These are phyloP conservation scores for Channa striata DNA, from an alignment of 2,797 vertebrate genomes.

Conservation along the genomic window DNA sequence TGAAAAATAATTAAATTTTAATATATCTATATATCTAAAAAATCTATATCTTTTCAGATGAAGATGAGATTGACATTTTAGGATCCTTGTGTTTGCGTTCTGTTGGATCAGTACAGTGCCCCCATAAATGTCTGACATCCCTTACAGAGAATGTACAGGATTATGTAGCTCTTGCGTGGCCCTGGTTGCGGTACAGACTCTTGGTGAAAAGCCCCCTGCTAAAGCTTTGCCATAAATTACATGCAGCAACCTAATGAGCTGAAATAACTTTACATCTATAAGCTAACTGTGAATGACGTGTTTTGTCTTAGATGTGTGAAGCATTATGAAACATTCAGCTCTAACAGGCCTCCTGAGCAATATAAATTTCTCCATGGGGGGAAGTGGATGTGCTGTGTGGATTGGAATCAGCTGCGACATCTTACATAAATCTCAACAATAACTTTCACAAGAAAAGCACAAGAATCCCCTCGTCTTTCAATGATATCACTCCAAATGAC, in stretches of 20 bases:
- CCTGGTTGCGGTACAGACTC: slow-evolving; percentile 1
- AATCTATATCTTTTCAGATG: neutral
- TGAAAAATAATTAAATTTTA: neutral
- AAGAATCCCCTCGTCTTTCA: slow-evolving; percentile 25
- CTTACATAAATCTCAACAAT: slow-evolving; percentile 64
- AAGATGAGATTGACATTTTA: neutral
- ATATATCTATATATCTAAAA: neutral
- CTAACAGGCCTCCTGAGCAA: slow-evolving; percentile 61
- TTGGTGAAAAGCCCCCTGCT: slow-evolving; percentile 21
- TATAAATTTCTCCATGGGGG: slow-evolving; percentile 50
- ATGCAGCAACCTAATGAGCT: slow-evolving; percentile 40
- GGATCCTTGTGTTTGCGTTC: neutral
- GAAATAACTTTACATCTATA: slow-evolving; percentile 59
- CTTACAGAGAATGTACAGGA: neutral
- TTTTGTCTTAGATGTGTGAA: slow-evolving; percentile 57
- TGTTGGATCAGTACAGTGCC: neutral
- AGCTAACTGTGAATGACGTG: slow-evolving; percentile 45
- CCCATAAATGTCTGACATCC: neutral
- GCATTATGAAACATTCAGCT: slow-evolving; percentile 53
- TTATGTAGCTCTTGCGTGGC: neutral
- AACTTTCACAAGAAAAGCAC: slow-evolving; percentile 59
- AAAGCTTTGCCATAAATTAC: slow-evolving; percentile 37
- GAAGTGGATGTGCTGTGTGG: slow-evolving; percentile 40
- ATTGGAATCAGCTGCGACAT: slow-evolving; percentile 73
- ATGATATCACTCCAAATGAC: slow-evolving; percentile 56